Conservation (phyloP, 2,888 invertebrate species). For the Acanthosepion lycidas region DNA sequence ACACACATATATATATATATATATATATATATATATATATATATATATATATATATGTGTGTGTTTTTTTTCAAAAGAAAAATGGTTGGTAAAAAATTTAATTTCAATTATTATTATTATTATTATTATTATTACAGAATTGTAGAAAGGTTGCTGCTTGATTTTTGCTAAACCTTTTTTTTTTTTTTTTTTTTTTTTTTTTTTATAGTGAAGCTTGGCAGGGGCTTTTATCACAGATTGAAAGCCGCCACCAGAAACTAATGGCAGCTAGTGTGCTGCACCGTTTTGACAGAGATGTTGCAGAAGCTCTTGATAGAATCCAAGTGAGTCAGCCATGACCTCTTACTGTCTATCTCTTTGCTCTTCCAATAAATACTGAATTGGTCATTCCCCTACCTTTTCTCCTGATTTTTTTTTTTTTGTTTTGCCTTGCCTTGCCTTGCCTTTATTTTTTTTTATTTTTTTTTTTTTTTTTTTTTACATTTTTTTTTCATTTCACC, state of each 20-base stretch:
- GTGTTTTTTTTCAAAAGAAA: too few relatives aligned
- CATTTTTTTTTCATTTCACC: too few relatives aligned
- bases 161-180: neutral
- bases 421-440: neutral
- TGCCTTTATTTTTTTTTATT: too few relatives aligned
- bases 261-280: slow-evolving; percentile 97
- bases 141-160: neutral
- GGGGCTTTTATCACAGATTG: slow-evolving; percentile 88
- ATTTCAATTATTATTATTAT: neutral
- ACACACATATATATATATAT: too few relatives aligned
- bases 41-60: too few relatives aligned
- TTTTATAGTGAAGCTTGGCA: slow-evolving; percentile 82
- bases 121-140: neutral
- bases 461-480: neutral
- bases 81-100: neutral
- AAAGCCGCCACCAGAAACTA: slow-evolving; percentile 88
- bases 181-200: slow-evolving; percentile 22
- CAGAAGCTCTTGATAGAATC: slow-evolving; percentile 90
- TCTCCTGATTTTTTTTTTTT: neutral
- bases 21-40: too few relatives aligned
- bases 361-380: too few relatives aligned
- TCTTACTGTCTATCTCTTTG: too few relatives aligned
- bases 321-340: slow-evolving; percentile 75
- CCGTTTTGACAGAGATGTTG: slow-evolving; percentile 95
- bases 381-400: too few relatives aligned